Percentiles rank a stretch among this genome's conserved stretches.
Evolutionary conservation across 1,140 invertebrate species (phyloP).

Genomic region (Ips typographus): DNA sequence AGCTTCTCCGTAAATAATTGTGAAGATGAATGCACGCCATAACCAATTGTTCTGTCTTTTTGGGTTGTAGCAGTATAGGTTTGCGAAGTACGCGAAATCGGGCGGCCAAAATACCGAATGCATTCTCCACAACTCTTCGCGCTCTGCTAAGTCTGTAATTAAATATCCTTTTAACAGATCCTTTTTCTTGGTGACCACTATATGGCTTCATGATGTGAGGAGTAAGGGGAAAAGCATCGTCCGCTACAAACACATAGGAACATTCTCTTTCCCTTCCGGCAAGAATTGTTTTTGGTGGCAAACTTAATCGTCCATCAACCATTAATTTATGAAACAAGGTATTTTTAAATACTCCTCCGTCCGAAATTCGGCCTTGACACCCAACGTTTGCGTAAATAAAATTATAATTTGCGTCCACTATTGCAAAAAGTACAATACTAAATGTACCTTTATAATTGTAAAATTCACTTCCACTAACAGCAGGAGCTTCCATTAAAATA

Average conservation of each 20-base stretch:
- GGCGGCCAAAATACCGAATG: slow-evolving; percentile 20
- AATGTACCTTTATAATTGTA: slow-evolving; percentile 58
- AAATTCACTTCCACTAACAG: slow-evolving; percentile 50
- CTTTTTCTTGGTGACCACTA: slow-evolving; percentile 15
- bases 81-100: slow-evolving; percentile 13
- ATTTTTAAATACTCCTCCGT: slow-evolving; percentile 50
- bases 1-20: slow-evolving; percentile 11
- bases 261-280: slow-evolving; percentile 5
- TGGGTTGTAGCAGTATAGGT: slow-evolving; percentile 14
- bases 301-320: slow-evolving; percentile 38
- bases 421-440: slow-evolving; percentile 56
- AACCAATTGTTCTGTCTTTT: slow-evolving; percentile 9
- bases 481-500: slow-evolving; percentile 16
- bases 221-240: slow-evolving; percentile 21
- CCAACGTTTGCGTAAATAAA: slow-evolving; percentile 55
- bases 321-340: slow-evolving; percentile 36
- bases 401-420: slow-evolving; percentile 55
- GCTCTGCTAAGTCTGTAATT: slow-evolving; percentile 22
- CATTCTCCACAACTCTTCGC: slow-evolving; percentile 25
- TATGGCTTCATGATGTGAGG: slow-evolving; percentile 30
- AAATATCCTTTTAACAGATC: slow-evolving; percentile 22
- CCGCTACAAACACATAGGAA: slow-evolving; percentile 24
- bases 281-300: slow-evolving; percentile 30
- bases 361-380: slow-evolving; percentile 50
- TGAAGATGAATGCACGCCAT: slow-evolving; percentile 11